Evolutionary conservation across 2,888 invertebrate genomes (phyloP), one percentile per base, ranked within the genome.

Genomic region (Xylocampa areola): DNA sequence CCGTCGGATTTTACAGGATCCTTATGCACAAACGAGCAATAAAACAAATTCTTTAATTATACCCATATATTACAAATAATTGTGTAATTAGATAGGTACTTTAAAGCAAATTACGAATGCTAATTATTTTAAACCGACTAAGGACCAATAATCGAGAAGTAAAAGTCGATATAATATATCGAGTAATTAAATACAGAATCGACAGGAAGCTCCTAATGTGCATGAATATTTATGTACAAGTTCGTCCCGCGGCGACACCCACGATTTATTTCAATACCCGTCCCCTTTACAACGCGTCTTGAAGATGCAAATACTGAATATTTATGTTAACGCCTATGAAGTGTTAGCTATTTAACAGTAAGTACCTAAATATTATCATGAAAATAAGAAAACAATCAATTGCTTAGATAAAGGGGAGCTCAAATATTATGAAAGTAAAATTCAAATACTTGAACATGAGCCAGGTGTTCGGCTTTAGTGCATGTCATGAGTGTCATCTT

Each of bases 211-310:
- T 32, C 11, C 43, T 64, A 62, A 68, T 65, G 50, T 59, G 39
- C 44, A 54, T 68, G 58, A 51, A 75, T 70, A 73, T 73, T 73
- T 62, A 75, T 66, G 51, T 23, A 50, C 45, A 16, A 51, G 45
- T 21, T n/a, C 23, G 30, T 53, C 48, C 52, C 30, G 40, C 21
- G 49, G 51, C 29, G 32, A 68, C 65, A 44, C 61, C 58, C 49
- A 70, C 68, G 49, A 57, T 58, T 66, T 63, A 55, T 73, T 62
- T 48, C 21, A 41, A 59, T 59, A 51, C 69, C 35, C 27, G 57
- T 53, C 16, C 50, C 52, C 19, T 55, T 58, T 14, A 45, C 40
- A 40, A 29, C 41, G 40, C 33, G 16, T 32, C 32, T 68, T 37
- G 29, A 68, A 58, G 37, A 64, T 63, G 63, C 58, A 54, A 63